These are phyloP conservation scores for Dilophus febrilis DNA, from an alignment of 2,888 invertebrate species.

Conservation along the genomic window DNA sequence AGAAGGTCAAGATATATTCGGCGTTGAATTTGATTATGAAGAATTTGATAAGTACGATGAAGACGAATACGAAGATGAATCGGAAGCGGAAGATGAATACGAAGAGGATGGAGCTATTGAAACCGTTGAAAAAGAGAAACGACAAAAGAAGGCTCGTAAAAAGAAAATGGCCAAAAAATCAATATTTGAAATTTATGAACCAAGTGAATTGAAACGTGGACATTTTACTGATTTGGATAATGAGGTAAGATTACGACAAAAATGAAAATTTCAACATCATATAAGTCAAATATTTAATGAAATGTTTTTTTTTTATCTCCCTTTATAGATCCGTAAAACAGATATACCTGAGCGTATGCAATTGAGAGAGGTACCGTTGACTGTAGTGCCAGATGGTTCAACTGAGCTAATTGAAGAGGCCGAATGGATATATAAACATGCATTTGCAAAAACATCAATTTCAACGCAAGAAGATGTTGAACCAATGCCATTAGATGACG, in stretches of 20 bases:
- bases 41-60: constrained; percentile 78
- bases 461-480: constrained; percentile 51
- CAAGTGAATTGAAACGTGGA: constrained; percentile 88
- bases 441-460: constrained; percentile 69
- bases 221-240: constrained; percentile 90
- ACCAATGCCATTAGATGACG: not conserved
- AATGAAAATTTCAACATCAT: not conserved
- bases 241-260: constrained; percentile 33
- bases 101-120: constrained; percentile 49
- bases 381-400: constrained; percentile 62
- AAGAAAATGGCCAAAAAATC: constrained; percentile 69
- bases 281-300: not conserved
- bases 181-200: constrained; percentile 91
- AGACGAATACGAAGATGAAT: constrained; percentile 64
- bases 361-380: constrained; percentile 72
- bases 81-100: constrained; percentile 61
- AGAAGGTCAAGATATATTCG: constrained; percentile 98
- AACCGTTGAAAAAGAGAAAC: constrained; percentile 42
- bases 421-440: constrained; percentile 93
- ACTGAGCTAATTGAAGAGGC: constrained; percentile 86
- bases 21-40: constrained; percentile 94
- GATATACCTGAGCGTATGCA: constrained; percentile 89
- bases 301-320: not conserved
- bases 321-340: constrained; percentile 52
- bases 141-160: constrained; percentile 56